A percentile compares a stretch with the other conserved stretches of the same genome.
These are phyloP conservation scores for Eunapius fragilis DNA, from an alignment of 37 sponge, comb jelly and placozoan genomes.

Conservation along the genomic window DNA sequence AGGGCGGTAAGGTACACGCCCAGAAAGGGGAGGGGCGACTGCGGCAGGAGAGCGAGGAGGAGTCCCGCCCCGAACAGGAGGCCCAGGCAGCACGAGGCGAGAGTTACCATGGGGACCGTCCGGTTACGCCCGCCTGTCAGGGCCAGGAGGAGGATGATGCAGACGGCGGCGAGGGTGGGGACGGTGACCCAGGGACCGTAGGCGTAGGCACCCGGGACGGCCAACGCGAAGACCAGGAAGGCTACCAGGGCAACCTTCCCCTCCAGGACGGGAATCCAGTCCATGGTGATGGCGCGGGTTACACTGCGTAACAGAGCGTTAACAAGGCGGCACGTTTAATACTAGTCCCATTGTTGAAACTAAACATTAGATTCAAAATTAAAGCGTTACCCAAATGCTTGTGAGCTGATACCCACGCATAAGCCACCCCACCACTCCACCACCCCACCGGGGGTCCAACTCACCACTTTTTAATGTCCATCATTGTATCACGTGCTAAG, in stretches of 20 bases:
- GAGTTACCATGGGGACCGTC: neutral
- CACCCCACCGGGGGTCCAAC: too few species aligned
- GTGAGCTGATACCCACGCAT: too few species aligned
- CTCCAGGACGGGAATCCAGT: constrained; percentile 12
- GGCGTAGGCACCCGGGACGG: neutral
- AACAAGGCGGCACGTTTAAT: too few species aligned
- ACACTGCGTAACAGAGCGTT: too few species aligned
- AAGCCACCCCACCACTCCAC: too few species aligned
- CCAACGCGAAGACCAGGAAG: constrained; percentile 13
- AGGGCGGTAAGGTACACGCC: constrained; percentile 80
- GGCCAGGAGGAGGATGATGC: neutral
- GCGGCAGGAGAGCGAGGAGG: neutral
- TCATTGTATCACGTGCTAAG: too few species aligned
- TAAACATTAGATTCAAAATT: too few species aligned
- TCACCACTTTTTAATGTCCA: too few species aligned
- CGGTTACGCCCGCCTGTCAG: too few species aligned
- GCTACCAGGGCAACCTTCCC: constrained; percentile 32
- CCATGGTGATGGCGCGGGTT: neutral
- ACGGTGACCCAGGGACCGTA: neutral
- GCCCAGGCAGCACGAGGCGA: constrained; percentile 49
- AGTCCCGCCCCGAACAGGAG: constrained; percentile 38
- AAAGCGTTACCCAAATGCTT: too few species aligned
- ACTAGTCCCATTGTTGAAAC: too few species aligned
- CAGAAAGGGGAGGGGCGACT: constrained; percentile 31
- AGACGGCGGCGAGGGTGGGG: neutral